A percentile compares a stretch with the other conserved stretches of the same genome.
Evolutionary conservation across 2,888 invertebrate genomes (phyloP).

Genomic region (Agonum fuliginosum): DNA sequence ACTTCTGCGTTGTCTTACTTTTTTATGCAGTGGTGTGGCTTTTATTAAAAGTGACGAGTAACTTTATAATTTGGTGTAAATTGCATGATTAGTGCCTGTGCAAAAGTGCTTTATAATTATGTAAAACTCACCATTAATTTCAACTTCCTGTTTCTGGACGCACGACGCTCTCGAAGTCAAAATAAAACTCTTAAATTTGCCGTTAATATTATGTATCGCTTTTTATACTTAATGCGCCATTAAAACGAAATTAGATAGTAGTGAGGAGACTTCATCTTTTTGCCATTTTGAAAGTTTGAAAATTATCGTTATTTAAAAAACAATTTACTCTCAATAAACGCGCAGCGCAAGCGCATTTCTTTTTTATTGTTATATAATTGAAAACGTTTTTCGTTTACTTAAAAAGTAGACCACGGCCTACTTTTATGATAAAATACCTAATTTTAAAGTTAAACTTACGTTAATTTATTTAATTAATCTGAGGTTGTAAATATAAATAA

Average conservation of each 20-base stretch:
- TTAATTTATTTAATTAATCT: too few relatives aligned
- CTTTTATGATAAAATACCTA: too few relatives aligned
- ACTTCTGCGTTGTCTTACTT: conserved; percentile 5
- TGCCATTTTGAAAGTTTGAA: neutral
- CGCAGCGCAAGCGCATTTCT: neutral
- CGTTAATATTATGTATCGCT: conserved; percentile 4
- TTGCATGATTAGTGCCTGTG: conserved; percentile 22
- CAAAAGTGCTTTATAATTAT: conserved; percentile 31
- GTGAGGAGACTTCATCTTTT: neutral
- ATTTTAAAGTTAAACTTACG: too few relatives aligned
- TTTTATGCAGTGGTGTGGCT: conserved; percentile 6
- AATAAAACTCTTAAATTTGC: conserved; percentile 3
- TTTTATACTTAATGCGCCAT: neutral
- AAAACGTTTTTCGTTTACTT: too few relatives aligned
- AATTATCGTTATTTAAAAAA: neutral
- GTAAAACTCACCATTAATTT: conserved; percentile 18
- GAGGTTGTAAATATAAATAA: too few relatives aligned
- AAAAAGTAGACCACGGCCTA: too few relatives aligned
- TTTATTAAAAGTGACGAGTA: neutral
- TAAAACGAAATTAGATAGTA: neutral
- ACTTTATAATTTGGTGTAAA: conserved; percentile 31
- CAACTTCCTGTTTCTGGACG: conserved; percentile 28
- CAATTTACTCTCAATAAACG: neutral
- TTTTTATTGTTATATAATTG: too few relatives aligned
- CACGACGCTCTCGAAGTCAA: neutral